A percentile compares a stretch with the other conserved stretches of the same genome.
These are phyloP conservation scores for Drosophila micromelanica DNA, from an alignment of 1,140 invertebrate genomes.

Conservation along the genomic window DNA sequence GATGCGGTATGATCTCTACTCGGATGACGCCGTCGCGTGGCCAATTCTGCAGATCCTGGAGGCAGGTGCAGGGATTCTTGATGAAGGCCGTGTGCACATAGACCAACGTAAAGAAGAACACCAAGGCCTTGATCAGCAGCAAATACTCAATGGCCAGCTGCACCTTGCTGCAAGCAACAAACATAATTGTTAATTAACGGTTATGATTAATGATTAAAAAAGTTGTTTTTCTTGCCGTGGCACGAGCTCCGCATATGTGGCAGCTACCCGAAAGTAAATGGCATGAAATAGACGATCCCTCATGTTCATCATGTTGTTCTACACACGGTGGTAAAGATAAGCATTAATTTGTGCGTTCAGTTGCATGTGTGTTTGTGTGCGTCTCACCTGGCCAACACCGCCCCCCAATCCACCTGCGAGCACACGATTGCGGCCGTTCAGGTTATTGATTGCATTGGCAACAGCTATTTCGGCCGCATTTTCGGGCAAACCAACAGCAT, in stretches of 20 bases:
- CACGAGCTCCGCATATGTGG: constrained; percentile 95
- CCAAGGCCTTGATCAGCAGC: constrained; percentile 94
- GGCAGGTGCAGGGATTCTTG: constrained; percentile 95
- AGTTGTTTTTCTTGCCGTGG: constrained; percentile 85
- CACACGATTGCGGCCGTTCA: constrained; percentile 66
- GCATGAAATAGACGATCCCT: constrained; percentile 97
- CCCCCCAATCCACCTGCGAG: constrained; percentile 31
- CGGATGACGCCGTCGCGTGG: constrained; percentile 96
- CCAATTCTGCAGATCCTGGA: constrained; percentile 96
- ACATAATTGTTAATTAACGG: not conserved
- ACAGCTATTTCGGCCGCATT: constrained; percentile 67
- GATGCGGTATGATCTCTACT: constrained; percentile 96
- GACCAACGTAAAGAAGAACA: constrained; percentile 94
- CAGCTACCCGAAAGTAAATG: constrained; percentile 95
- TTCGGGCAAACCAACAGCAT: constrained; percentile 34
- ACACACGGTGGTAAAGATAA: constrained; percentile 57
- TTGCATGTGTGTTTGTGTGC: not conserved
- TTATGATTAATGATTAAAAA: constrained; percentile 15
- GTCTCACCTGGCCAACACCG: constrained; percentile 59
- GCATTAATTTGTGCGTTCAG: constrained; percentile 27
- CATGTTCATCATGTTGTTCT: constrained; percentile 92
- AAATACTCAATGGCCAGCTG: constrained; percentile 96
- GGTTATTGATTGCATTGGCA: constrained; percentile 75
- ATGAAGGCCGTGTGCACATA: constrained; percentile 98
- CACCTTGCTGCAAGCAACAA: constrained; percentile 86